Evolutionary conservation across 1,140 invertebrate species (phyloP), one percentile per base, ranked within the genome.

Genomic region (Drosophila pruinosa): DNA sequence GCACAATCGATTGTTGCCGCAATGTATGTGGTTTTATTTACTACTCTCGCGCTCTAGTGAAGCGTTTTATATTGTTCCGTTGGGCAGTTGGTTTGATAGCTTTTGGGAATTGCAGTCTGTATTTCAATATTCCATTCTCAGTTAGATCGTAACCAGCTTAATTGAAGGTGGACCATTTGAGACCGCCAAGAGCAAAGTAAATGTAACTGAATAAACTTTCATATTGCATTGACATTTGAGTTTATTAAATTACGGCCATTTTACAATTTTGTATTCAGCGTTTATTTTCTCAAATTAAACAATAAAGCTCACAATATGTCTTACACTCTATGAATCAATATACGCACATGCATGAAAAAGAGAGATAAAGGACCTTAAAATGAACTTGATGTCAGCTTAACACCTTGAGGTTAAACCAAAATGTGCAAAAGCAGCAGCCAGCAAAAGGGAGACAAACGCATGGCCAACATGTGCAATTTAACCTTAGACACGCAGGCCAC

Each of bases 381-480:
- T 71, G 59, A 75, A 69, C 28, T 54, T 53, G 45, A 68, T 56
- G 59, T 56, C 76, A 85, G 72, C 64, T 86, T 70, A 74, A 76
- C 80, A 81, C 77, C 69, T 85, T 81, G 61, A 57, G 70, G 69
- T 62, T 74, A 68, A 81, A 39, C 53, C 61, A 24, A n/a, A 57
- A 54, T 31, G 63, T 54, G 70, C 65, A 58, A 78, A 70, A 54
- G 47, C 67, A 73, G 63, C 78, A 65, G 45, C 45, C 15, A 58
- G 69, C 39, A 64, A 21, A 10, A 64, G 24, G 43, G 47, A 57
- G 59, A 78, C 67, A 79, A 79, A 85, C 73, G 81, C 69, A 85
- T 53, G 64, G 26, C 24, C 64, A 85, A 71, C 76, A 76, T 80
- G 64, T 86, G 80, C 76, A 85, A 79, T 86, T 80, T 71, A 80